Conservation (phyloP, 2,113 vertebrate genomes). For the Colaptes auratus region DNA sequence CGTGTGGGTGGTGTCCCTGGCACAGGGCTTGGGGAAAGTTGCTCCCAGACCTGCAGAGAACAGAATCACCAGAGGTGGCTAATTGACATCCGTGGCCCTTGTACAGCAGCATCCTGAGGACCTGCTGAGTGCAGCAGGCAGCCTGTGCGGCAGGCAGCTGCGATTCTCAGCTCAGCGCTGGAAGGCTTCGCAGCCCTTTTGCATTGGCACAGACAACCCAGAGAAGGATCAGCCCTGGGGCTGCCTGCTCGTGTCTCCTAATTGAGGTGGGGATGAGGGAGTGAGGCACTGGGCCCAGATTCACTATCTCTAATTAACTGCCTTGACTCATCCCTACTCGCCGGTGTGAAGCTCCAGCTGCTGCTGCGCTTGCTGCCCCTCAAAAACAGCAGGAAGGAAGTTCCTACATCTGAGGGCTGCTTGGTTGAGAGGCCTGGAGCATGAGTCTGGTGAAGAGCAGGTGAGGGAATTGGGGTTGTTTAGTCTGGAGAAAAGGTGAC, state of each 20-base stretch:
- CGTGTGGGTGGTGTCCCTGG: not conserved
- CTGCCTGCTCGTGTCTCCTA: not conserved
- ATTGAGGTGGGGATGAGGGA: not conserved
- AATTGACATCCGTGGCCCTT: not conserved
- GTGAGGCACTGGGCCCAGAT: not conserved
- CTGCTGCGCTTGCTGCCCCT: not conserved
- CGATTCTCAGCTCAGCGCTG: not conserved
- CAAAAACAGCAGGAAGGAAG: not conserved
- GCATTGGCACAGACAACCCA: not conserved
- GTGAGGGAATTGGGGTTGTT: too few species aligned
- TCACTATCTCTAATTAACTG: not conserved
- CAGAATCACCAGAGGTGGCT: not conserved
- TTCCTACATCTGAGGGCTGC: accelerated
- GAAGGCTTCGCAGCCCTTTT: not conserved
- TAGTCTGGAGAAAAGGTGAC: too few species aligned
- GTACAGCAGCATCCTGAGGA: not conserved
- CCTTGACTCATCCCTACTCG: not conserved
- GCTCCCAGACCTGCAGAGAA: not conserved
- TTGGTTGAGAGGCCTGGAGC: not conserved
- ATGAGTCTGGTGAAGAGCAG: too few species aligned
- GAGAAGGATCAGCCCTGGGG: not conserved
- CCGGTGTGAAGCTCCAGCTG: not conserved
- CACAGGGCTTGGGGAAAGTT: not conserved
- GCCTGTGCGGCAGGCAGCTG: not conserved
- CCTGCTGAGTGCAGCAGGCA: too few species aligned